Evolutionary conservation across 2,797 vertebrate species (phyloP), one percentile per base, ranked within the genome.

Genomic region (Calcarius lapponicus): DNA sequence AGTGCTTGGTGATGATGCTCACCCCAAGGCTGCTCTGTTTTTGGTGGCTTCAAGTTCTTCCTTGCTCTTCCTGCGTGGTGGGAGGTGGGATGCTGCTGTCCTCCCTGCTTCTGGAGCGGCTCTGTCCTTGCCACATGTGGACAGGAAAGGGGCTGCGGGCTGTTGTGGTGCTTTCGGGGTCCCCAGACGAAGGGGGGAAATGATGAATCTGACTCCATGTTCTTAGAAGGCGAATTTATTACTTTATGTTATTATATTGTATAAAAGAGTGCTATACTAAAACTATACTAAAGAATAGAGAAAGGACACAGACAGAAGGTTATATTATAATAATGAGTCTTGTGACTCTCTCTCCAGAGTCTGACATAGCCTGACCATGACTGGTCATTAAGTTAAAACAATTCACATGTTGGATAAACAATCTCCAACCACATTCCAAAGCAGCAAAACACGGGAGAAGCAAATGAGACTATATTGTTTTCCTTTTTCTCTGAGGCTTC

Each of bases 1-100:
- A 1, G 43, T 1, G 24, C 32, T 9, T 14, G 17, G 13, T 38
- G 42, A 4, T 0, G 24, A 7, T 8, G 58, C 16, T 64, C 2
- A 0, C 6, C 28, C 5, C 0, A 1, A 32, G 34, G 42, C 43
- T 31, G 47, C 6, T 28, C 32, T 0, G 0, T 1, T 10, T 25
- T 4, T 4, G 10, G 19, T 40, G 43, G 38, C 19, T 66, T 75
- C 2, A 17, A n/a, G 74, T 14, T 17, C 8, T 34, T 28, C 0
- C 2, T 8, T 6, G n/a, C 31, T 36, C 8, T 29, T 17, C 0
- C 4, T 17, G 24, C 45, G 0, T 3, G 80, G 34, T 53, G 60
- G 0, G 13, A 21, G 51, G 66, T 36, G 50, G 21, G 3, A 3
- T 10, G 54, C 7, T 24, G 70, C 13, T 2, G 10, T 42, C 60